Base-by-base conservation (phyloP, 2,113 vertebrate genomes). In the Sinocyclocheilus grahami region DNA sequence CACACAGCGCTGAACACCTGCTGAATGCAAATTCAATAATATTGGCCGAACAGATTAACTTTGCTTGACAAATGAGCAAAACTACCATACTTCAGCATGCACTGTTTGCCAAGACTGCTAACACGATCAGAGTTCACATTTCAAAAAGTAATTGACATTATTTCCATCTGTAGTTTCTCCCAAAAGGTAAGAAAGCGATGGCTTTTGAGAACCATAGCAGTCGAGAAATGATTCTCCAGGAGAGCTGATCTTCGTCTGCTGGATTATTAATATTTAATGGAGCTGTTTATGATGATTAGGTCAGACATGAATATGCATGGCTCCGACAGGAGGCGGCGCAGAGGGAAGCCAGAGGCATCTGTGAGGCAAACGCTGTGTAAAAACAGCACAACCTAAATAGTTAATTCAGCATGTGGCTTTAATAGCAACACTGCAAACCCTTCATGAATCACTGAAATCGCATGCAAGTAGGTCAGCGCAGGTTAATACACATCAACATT, bases 231-330 rank as follows among this genome's bases (percentile, higher is more conserved):
- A n/a, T 22, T 51, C n/a, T 76, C 10, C 18, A 76, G 39, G 27
- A 77, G 75, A 33, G 71, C 37, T n/a, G 71, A 42, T 42, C 18
- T 22, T 39, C 20, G 10, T 74, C 71, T 74, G 71, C 2, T 5
- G 16, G 33, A 48, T 82, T 67, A 82, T 53, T 67, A 82, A 33
- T 30, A 51, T 71, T 82, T 69, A 71, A 82, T 22, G 4, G 7
- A 12, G 63, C 42, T n/a, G 81, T 82, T 82, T 69, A 82, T 63
- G 22, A 80, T 80, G 78, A 82, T 65, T 46, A 39, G 78, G 58
- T 65, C 37, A 18, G 58, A 78, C 30, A 63, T 80, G 78, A 80
- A 80, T 80, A 80, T 80, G 78, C 55, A 67, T 82, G 1, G 24
- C 18, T 33, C 81, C n/a, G 63, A 69, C 81, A 69, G 81, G 39